Evolutionary conservation across 1,140 invertebrate species (phyloP).

Genomic region (Meloidogyne exigua): DNA sequence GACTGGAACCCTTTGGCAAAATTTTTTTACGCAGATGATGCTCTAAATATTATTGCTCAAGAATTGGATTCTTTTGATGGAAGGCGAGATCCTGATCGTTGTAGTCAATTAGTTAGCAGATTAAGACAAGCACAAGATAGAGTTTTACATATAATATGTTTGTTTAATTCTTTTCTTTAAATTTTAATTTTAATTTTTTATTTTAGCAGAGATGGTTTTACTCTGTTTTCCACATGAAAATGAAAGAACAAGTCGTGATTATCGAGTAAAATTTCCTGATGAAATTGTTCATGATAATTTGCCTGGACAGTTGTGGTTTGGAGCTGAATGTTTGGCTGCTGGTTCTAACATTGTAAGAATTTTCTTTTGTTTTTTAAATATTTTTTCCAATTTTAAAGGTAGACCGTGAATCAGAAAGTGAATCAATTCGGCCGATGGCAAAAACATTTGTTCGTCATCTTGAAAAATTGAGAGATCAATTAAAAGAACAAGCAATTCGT

Average conservation of each 20-base stretch:
- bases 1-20: conserved; percentile 27
- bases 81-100: conserved; percentile 90
- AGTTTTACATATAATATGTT: conserved; percentile 58
- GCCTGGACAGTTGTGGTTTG: conserved; percentile 97
- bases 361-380: neutral
- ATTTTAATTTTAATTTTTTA: conserved; percentile 1
- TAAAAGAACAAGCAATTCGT: conserved; percentile 72
- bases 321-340: conserved; percentile 78
- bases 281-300: conserved; percentile 95
- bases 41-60: conserved; percentile 72
- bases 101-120: conserved; percentile 87
- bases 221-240: conserved; percentile 69
- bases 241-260: conserved; percentile 83
- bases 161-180: conserved; percentile 21
- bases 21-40: conserved; percentile 82
- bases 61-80: conserved; percentile 98
- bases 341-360: conserved; percentile 81
- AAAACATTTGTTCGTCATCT: conserved; percentile 89
- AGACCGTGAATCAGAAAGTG: conserved; percentile 89
- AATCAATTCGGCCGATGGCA: conserved; percentile 90
- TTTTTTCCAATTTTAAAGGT: conserved; percentile 66
- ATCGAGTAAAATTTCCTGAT: conserved; percentile 96
- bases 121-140: conserved; percentile 73
- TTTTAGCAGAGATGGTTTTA: conserved; percentile 83
- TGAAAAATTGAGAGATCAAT: conserved; percentile 82